These are phyloP conservation scores for Zosterops lateralis DNA, from an alignment of 2,113 vertebrate genomes.

Conservation along the genomic window DNA sequence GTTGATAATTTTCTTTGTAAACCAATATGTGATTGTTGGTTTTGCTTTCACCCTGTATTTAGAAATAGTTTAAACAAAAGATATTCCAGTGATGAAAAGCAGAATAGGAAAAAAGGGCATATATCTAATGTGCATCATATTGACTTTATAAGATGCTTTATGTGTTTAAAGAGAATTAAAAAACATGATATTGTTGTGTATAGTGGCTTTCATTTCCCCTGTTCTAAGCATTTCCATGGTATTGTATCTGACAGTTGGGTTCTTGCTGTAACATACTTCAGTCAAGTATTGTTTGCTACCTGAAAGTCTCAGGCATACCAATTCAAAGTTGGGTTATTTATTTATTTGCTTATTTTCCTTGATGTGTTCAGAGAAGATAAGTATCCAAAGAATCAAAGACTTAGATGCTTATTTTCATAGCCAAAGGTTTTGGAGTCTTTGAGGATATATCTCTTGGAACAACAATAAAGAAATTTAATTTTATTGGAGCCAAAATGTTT, in stretches of 20 bases:
- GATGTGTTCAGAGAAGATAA: neutral
- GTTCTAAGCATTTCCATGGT: neutral
- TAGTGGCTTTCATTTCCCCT: neutral
- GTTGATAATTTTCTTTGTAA: neutral
- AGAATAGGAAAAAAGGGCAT: neutral
- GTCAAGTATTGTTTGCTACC: neutral
- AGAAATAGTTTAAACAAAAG: neutral
- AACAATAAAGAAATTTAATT: slow-evolving; percentile 11
- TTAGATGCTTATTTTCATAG: neutral
- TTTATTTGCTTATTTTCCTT: neutral
- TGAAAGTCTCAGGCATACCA: neutral
- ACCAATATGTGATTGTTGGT: neutral
- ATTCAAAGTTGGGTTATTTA: neutral
- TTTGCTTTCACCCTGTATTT: neutral
- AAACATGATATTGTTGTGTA: neutral
- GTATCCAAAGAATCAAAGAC: neutral
- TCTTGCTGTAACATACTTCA: neutral
- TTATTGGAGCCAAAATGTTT: neutral
- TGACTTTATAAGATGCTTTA: neutral
- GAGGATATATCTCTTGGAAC: slow-evolving; percentile 14
- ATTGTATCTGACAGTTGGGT: neutral
- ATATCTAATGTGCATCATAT: neutral
- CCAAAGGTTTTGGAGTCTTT: neutral
- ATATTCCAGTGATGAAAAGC: neutral
- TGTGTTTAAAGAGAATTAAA: neutral